phyloP scores from a whole-genome alignment of 2,888 invertebrate species.

The Acleris cristana region DNA sequence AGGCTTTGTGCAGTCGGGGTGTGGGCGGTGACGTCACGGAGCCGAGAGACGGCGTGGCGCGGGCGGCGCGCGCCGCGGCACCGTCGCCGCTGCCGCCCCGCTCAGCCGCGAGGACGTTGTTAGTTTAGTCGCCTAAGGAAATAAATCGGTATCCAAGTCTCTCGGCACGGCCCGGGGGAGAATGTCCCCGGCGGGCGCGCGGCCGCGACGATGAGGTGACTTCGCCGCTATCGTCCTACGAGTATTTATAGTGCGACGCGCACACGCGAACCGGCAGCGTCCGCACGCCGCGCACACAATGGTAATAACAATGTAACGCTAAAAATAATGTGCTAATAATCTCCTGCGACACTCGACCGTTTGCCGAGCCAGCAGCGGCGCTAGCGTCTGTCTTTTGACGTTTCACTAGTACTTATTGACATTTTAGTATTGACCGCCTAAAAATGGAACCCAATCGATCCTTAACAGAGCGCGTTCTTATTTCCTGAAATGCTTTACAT shows the following conservation, averaged over 20 bases:
- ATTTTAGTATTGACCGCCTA: neutral
- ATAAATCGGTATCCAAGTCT: too few species aligned
- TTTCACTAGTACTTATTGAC: neutral
- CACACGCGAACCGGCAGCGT: constrained; percentile 11
- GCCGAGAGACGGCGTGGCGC: constrained; percentile 11
- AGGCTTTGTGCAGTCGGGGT: constrained; percentile 2
- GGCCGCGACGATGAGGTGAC: constrained; percentile 1
- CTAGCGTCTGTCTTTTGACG: constrained; percentile 5
- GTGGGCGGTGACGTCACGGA: constrained; percentile 10
- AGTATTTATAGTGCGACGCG: constrained; percentile 30
- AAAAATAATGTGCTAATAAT: constrained; percentile 36
- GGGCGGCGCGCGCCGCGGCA: neutral
- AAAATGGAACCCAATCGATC: neutral
- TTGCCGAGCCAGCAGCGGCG: constrained; percentile 3
- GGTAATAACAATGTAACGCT: constrained; percentile 34
- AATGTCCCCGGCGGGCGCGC: neutral
- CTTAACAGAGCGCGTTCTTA: neutral
- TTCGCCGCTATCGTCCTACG: constrained; percentile 10
- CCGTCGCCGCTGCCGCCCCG: neutral
- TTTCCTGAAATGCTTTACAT: neutral
- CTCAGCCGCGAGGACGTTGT: neutral
- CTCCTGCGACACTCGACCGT: constrained; percentile 24
- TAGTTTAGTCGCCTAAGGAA: neutral
- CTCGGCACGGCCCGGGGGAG: too few species aligned
- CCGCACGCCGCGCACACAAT: constrained; percentile 8